Percentiles rank a stretch among this genome's conserved stretches.
These are phyloP conservation scores for Hemicentrotus pulcherrimus DNA, from an alignment of 35 echinoderm and acorn worm species.

Conservation along the genomic window DNA sequence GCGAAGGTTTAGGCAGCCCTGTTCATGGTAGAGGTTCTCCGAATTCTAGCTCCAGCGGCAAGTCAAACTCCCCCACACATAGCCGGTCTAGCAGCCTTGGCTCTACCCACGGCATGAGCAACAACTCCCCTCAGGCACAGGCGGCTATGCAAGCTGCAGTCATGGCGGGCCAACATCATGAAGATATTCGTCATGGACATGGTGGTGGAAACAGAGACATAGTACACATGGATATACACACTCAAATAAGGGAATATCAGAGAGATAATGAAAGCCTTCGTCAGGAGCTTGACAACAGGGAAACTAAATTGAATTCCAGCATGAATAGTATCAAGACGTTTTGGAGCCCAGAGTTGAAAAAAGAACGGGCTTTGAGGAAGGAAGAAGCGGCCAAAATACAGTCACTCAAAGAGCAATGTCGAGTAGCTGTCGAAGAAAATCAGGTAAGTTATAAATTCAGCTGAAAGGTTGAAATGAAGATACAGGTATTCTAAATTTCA, in stretches of 20 bases:
- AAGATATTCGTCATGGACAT: conserved; percentile 61
- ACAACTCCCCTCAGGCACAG: conserved; percentile 61
- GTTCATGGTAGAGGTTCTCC: conserved; percentile 65
- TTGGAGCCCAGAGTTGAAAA: conserved; percentile 99
- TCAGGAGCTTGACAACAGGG: conserved; percentile 89
- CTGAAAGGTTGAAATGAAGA: not conserved
- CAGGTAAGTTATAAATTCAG: conserved; percentile 72
- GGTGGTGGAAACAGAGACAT: conserved; percentile 45
- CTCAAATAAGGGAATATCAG: conserved; percentile 89
- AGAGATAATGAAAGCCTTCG: conserved; percentile 80
- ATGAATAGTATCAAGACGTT: conserved; percentile 99
- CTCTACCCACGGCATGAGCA: conserved; percentile 74
- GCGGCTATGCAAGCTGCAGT: conserved; percentile 27
- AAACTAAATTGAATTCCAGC: conserved; percentile 90
- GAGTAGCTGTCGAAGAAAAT: conserved; percentile 88
- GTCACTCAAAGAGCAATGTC: conserved; percentile 86
- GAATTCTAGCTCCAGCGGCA: conserved; percentile 71
- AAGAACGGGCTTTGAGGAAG: conserved; percentile 91
- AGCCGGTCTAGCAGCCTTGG: conserved; percentile 94
- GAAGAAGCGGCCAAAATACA: conserved; percentile 88
- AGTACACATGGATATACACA: conserved; percentile 77
- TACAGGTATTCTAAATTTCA: not conserved
- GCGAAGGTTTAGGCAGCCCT: conserved; percentile 87
- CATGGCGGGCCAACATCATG: conserved; percentile 48
- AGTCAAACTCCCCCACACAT: conserved; percentile 77